Base-by-base conservation (phyloP, 2,888 invertebrate genomes). In the Synergus japonicus region DNA sequence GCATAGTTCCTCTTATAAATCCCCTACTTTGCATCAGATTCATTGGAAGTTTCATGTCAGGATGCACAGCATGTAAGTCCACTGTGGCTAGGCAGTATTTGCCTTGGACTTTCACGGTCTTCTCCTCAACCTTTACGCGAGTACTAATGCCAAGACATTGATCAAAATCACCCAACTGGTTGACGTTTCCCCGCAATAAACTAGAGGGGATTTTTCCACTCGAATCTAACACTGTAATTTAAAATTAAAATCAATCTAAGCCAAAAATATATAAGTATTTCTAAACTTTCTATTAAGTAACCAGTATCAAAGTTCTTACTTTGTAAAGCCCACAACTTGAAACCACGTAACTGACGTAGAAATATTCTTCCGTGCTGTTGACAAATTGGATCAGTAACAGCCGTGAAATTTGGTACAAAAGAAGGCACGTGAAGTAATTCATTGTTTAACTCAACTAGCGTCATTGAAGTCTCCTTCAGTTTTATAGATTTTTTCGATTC, bases 91-190 rank as follows among this genome's bases (percentile, higher is more conserved):
- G 90, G 87, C 96, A 96, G 90, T 96, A 96, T 89, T 95, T 95
- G 54, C 96, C 96, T 84, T 95, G 94, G 77, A 96, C 93, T 88
- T 93, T 94, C 10, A 95, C 94, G 43, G 94, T 93, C 79, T 93
- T 94, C 82, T 95, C 91, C 86, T 94, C 93, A 8, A 95, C 93
- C 83, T 95, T 94, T 0, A 95, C 94, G 37, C 94, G 93, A 18
- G 95, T 94, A 81, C 91, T 89, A 78, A 93, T 90, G 69, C 92
- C 93, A 82, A 95, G 92, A 87, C 96, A 96, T 91, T 95, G 94
- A 91, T 95, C 95, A 87, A 95, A 96, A 92, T 96, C 95, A 15
- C 96, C 96, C 22, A 95, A 92, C 90, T 96, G 96, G 89, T 95
- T 95, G 73, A 95, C 94, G 90, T 95, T 95, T 83, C 96, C 96